These are phyloP conservation scores for Sipha flava DNA, from an alignment of 1,140 invertebrate genomes.

Conservation along the genomic window DNA sequence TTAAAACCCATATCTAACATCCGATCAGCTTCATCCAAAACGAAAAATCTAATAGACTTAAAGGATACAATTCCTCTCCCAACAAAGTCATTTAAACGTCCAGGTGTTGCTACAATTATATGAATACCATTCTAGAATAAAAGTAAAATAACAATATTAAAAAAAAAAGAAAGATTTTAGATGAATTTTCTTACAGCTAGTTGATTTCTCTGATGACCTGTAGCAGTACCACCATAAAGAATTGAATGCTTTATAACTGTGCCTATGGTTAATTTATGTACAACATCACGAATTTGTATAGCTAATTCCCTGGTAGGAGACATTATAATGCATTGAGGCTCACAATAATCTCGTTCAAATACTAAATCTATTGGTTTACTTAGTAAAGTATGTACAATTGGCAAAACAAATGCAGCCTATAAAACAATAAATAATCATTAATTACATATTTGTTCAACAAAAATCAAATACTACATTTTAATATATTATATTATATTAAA, in stretches of 20 bases:
- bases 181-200: conserved; percentile 7
- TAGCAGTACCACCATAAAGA: conserved; percentile 77
- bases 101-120: conserved; percentile 91
- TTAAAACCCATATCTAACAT: conserved; percentile 98
- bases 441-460: background rate
- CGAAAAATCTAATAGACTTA: conserved; percentile 78
- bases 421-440: background rate
- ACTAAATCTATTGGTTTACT: background rate
- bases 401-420: conserved; percentile 79
- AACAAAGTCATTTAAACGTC: conserved; percentile 90
- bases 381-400: conserved; percentile 63
- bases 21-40: conserved; percentile 88
- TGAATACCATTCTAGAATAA: conserved; percentile 54
- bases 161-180: background rate
- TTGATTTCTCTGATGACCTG: background rate
- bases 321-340: conserved; percentile 36
- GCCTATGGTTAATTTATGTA: conserved; percentile 69
- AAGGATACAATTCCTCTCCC: conserved; percentile 81
- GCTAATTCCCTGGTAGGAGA: conserved; percentile 85
- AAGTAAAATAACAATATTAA: background rate
- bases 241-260: conserved; percentile 66
- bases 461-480: too few species aligned
- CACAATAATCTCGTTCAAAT: background rate
- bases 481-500: too few species aligned
- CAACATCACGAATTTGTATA: conserved; percentile 78